These are phyloP conservation scores for Chaetorhynchus papuensis DNA, from an alignment of 2,113 vertebrate species.

Conservation along the genomic window DNA sequence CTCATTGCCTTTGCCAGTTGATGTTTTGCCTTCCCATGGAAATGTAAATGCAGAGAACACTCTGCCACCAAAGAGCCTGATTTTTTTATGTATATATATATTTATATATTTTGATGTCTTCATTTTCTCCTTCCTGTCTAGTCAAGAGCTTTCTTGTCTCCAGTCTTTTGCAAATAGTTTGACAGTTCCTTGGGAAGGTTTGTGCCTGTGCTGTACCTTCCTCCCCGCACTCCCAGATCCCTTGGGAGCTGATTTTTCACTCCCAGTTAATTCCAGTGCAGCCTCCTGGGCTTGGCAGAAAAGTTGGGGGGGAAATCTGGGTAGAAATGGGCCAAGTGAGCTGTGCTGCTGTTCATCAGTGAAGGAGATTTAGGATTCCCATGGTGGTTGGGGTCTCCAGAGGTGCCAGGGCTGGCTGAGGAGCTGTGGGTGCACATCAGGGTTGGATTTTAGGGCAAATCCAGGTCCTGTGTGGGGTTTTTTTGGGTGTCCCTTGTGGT, in stretches of 20 bases:
- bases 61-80: not conserved
- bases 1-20: not conserved
- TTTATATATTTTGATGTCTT: slow-evolving; percentile 52
- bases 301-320: not conserved
- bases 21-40: slow-evolving; percentile 19
- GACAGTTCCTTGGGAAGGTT: slow-evolving; percentile 36
- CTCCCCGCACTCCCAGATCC: not conserved
- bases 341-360: fast-evolving
- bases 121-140: slow-evolving; percentile 41
- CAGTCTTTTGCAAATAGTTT: slow-evolving; percentile 21
- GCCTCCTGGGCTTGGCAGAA: not conserved
- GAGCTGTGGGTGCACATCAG: fast-evolving
- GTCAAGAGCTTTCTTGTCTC: slow-evolving; percentile 17
- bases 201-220: not conserved
- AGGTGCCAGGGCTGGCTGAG: fast-evolving
- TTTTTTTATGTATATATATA: not conserved
- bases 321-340: not conserved
- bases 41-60: slow-evolving; percentile 20
- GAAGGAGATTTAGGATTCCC: not conserved
- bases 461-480: not conserved
- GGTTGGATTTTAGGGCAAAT: not conserved
- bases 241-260: not conserved
- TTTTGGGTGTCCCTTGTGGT: not conserved
- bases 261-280: not conserved
- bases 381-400: not conserved